These are phyloP conservation scores for Baronia brevicornis DNA, from an alignment of 2,888 invertebrate genomes.

Conservation along the genomic window DNA sequence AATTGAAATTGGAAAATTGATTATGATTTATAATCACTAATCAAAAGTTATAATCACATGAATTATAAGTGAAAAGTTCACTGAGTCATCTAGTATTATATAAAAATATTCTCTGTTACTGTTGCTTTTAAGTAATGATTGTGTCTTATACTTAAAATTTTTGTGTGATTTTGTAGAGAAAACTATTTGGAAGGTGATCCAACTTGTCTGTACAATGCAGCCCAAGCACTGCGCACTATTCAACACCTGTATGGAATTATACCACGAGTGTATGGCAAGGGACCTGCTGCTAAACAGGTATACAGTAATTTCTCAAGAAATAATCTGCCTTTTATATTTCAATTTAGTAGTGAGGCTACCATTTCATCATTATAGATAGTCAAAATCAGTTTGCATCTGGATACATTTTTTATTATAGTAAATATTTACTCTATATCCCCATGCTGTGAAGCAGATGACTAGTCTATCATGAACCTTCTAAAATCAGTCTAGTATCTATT, in stretches of 20 bases:
- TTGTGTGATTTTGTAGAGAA: slow-evolving; percentile 79
- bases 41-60: neutral
- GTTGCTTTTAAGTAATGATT: neutral
- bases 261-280: slow-evolving; percentile 92
- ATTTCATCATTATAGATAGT: no score
- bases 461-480: no score
- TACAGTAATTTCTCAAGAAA: slow-evolving; percentile 1
- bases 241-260: slow-evolving; percentile 94
- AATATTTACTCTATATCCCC: no score
- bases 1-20: no score
- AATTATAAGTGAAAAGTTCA: no score
- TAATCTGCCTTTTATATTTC: neutral
- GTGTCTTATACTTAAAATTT: slow-evolving; percentile 3
- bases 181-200: slow-evolving; percentile 92
- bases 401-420: no score
- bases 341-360: no score
- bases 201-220: slow-evolving; percentile 89
- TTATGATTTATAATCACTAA: neutral
- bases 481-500: no score
- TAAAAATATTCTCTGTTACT: neutral
- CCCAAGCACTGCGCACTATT: slow-evolving; percentile 88
- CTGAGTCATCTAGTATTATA: no score
- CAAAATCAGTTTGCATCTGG: no score
- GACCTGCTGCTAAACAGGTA: slow-evolving; percentile 86
- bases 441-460: no score